Base-by-base conservation (phyloP, 2,888 invertebrate genomes). In the Phrixothrix hirtus region DNA sequence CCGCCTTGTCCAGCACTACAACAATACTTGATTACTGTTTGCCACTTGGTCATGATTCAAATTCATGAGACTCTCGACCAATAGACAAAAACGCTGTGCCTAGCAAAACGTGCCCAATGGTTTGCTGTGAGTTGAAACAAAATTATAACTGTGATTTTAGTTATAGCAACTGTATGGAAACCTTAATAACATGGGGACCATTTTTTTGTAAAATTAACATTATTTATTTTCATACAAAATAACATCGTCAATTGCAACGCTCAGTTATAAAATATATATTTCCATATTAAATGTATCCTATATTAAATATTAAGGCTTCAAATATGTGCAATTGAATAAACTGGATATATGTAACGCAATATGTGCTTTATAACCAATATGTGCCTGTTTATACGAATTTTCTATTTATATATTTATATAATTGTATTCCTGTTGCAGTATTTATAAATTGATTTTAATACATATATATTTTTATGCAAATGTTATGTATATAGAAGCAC, bases 351-450 rank as follows among this genome's bases (percentile, higher is more conserved):
- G n/a, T n/a, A n/a, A n/a, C n/a, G n/a, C n/a, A n/a, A n/a, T 21
- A 42, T 43, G 42, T 35, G 41, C 48, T 41, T 41, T 49, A 42
- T 36, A 49, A 49, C 49, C 49, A 25, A 37, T 10, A 47, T 16
- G 49, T 49, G 49, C 49, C 49, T 49, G 26, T 13, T 42, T 11
- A 7, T 21, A 21, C 7, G 7, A 21, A 21, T 21, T 21, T 21
- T 21, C 21, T 21, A 21, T 5, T 21, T 21, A 21, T 21, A 21
- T 21, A 21, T 21, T 21, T 21, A 5, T 21, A 21, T 21, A 3
- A 21, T 21, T 7, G 21, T 21, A 21, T 21, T 21, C 21, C 3
- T 21, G 21, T 21, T 21, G 21, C 21, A 21, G 21, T 21, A 21
- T 21, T 21, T 21, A 7, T 21, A 21, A 21, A 21, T 21, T 21